Percentiles rank a stretch among this genome's conserved stretches.
Conservation (phyloP, 2,797 vertebrate genomes). For the Morus bassanus region DNA sequence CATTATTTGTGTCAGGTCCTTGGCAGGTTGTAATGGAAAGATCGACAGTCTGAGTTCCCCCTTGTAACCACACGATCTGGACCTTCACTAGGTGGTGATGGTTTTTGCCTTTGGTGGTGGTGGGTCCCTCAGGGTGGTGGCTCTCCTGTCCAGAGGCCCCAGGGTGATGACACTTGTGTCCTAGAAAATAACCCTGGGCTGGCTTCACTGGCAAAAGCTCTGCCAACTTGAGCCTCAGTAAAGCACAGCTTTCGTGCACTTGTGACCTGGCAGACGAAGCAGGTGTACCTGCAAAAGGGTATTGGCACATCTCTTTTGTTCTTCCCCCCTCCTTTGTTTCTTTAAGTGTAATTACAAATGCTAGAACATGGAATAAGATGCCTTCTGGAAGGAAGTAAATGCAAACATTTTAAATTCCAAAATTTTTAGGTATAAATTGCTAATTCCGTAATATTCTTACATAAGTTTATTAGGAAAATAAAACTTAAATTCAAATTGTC, state of each 20-base stretch:
- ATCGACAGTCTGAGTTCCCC: not conserved
- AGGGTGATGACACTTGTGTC: not conserved
- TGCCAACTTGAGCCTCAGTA: not conserved
- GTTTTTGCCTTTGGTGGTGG: not conserved
- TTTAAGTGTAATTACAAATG: not conserved
- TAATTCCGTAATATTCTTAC: not conserved
- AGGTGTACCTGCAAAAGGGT: not conserved
- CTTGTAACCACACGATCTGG: rapidly evolving
- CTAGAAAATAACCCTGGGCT: not conserved
- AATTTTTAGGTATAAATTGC: not conserved
- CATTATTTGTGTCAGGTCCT: not conserved
- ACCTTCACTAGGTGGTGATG: not conserved
- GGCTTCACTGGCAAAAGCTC: not conserved
- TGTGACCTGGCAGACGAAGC: not conserved
- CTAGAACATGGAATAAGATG: not conserved
- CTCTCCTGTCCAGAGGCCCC: not conserved
- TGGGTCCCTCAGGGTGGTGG: not conserved
- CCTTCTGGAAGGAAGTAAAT: not conserved
- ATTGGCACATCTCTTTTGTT: not conserved
- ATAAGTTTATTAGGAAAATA: not conserved
- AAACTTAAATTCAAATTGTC: not conserved
- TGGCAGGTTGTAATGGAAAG: not conserved
- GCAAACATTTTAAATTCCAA: not conserved
- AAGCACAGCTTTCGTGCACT: not conserved
- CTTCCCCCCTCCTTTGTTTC: not conserved